Conservation (phyloP, 2,888 invertebrate species). For the Bellardia pandia region DNA sequence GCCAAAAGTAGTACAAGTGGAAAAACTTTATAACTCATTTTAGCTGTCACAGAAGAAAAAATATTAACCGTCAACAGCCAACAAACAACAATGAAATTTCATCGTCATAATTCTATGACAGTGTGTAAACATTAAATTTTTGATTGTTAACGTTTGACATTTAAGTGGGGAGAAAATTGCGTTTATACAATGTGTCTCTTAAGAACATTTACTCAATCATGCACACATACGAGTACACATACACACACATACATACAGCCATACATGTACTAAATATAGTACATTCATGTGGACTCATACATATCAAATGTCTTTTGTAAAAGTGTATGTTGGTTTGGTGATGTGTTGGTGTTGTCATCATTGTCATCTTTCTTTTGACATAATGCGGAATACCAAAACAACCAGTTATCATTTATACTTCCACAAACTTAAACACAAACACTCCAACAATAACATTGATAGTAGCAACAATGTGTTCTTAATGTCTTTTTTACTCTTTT, state of each 20-base stretch:
- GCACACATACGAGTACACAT: slow-evolving; percentile 10
- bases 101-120: slow-evolving; percentile 61
- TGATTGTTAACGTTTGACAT: slow-evolving; percentile 71
- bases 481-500: slow-evolving; percentile 17
- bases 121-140: slow-evolving; percentile 72
- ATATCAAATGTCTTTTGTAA: slow-evolving; percentile 16
- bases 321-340: background rate
- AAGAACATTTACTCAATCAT: slow-evolving; percentile 54
- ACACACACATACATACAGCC: slow-evolving; percentile 5
- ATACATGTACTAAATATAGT: slow-evolving; percentile 1
- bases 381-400: slow-evolving; percentile 62
- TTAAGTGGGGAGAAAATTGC: slow-evolving; percentile 72
- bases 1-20: slow-evolving; percentile 8
- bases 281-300: slow-evolving; percentile 24
- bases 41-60: slow-evolving; percentile 12
- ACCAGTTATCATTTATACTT: slow-evolving; percentile 59
- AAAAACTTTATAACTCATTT: slow-evolving; percentile 49
- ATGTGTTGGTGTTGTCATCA: slow-evolving; percentile 61
- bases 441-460: slow-evolving; percentile 18
- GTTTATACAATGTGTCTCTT: slow-evolving; percentile 55
- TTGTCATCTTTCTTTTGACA: slow-evolving; percentile 66
- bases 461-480: slow-evolving; percentile 56
- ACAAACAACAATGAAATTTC: slow-evolving; percentile 14
- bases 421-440: background rate
- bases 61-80: background rate